phyloP scores from a whole-genome alignment of 2,797 vertebrate genomes.

The Squalus acanthias region DNA sequence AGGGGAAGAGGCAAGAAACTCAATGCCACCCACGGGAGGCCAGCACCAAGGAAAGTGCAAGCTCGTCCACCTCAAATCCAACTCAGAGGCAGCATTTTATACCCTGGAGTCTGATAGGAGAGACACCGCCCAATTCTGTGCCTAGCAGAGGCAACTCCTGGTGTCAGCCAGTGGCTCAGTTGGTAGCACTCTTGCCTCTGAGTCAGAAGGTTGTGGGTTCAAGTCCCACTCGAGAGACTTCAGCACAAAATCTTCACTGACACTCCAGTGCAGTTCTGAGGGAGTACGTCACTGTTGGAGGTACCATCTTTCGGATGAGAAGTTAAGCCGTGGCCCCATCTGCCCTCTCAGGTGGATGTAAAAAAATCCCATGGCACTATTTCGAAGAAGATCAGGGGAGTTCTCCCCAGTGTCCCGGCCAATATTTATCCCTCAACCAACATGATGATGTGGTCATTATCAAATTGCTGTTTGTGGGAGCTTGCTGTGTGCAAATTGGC shows the following conservation, averaged over 20 bases:
- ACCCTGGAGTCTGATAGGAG: neutral
- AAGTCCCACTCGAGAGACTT: neutral
- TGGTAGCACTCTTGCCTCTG: neutral
- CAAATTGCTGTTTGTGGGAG: too few species aligned
- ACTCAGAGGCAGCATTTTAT: neutral
- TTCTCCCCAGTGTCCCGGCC: neutral
- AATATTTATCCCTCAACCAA: neutral
- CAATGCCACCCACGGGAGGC: neutral
- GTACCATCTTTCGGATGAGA: neutral
- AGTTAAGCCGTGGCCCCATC: neutral
- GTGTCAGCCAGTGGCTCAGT: neutral
- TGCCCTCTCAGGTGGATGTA: neutral
- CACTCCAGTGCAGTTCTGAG: neutral
- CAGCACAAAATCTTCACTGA: neutral
- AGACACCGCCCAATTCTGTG: neutral
- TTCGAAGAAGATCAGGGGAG: neutral
- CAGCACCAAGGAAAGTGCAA: neutral
- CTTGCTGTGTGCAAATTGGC: neutral
- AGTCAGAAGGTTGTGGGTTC: neutral
- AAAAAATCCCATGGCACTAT: neutral
- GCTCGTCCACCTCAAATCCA: conserved; percentile 42
- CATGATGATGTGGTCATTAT: too few species aligned
- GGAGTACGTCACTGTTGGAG: neutral
- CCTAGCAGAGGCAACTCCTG: neutral
- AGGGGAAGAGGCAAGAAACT: neutral